Percentiles rank a stretch among this genome's conserved stretches.
phyloP scores from a whole-genome alignment of 2,888 invertebrate species.

The Cephalotes varians region DNA sequence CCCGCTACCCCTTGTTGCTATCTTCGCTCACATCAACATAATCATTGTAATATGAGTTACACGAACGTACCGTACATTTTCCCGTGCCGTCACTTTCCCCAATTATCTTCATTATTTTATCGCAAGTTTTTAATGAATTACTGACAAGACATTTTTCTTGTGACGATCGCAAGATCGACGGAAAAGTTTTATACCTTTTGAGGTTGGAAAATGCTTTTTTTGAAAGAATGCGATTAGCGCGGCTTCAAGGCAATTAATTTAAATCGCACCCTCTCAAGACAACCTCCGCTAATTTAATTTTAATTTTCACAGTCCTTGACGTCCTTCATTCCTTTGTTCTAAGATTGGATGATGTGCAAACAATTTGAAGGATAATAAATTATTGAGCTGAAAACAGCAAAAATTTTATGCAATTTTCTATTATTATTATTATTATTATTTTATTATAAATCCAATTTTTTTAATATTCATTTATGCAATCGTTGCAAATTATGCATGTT shows the following conservation, averaged over 20 bases:
- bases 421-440: neutral
- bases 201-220: neutral
- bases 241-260: constrained; percentile 70
- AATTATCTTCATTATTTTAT: constrained; percentile 31
- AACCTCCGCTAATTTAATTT: constrained; percentile 72
- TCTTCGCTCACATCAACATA: neutral
- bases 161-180: constrained; percentile 15
- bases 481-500: neutral
- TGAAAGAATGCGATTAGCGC: constrained; percentile 45
- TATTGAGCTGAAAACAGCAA: neutral
- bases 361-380: constrained; percentile 36
- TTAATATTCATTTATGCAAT: neutral
- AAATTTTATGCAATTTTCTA: neutral
- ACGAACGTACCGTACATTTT: neutral
- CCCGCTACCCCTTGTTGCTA: neutral
- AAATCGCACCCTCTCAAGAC: constrained; percentile 38
- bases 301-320: constrained; percentile 62
- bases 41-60: neutral
- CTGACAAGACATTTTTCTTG: constrained; percentile 19
- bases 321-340: neutral
- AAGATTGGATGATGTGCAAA: constrained; percentile 24
- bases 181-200: constrained; percentile 39
- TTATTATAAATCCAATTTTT: neutral
- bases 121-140: constrained; percentile 42
- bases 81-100: neutral